A percentile compares a stretch with the other conserved stretches of the same genome.
Conservation (phyloP, 2,888 invertebrate genomes). For the Tiliacea aurago region DNA sequence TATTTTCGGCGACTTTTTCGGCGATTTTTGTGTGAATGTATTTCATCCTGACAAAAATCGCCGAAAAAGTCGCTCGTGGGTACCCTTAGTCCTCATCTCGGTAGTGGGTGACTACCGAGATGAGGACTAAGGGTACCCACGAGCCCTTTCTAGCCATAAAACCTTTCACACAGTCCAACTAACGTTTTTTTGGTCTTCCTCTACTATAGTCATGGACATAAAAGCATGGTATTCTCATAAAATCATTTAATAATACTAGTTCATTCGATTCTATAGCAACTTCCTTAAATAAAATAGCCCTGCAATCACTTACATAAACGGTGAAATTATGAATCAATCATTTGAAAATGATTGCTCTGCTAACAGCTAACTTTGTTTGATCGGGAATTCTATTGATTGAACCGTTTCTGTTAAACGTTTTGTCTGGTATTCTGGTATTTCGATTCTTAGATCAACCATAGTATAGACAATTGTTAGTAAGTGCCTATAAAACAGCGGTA, state of each 20-base stretch:
- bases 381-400: slow-evolving; percentile 26
- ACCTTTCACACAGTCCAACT: not conserved
- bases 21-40: no score
- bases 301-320: not conserved
- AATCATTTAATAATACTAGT: not conserved
- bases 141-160: not conserved
- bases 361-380: slow-evolving; percentile 18
- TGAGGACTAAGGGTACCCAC: no score
- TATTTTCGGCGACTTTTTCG: no score
- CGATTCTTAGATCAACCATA: not conserved
- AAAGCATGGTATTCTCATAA: not conserved
- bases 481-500: not conserved
- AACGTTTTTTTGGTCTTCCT: no score
- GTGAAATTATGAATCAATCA: not conserved
- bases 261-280: not conserved
- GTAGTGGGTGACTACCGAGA: no score
- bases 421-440: not conserved
- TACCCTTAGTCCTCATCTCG: no score
- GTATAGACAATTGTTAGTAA: not conserved
- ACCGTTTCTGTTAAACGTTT: slow-evolving; percentile 13
- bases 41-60: no score
- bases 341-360: slow-evolving; percentile 5
- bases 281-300: not conserved
- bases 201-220: not conserved
- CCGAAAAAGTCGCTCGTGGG: no score